phyloP scores from a whole-genome alignment of 2,113 vertebrate species.

The Elgaria multicarinata region DNA sequence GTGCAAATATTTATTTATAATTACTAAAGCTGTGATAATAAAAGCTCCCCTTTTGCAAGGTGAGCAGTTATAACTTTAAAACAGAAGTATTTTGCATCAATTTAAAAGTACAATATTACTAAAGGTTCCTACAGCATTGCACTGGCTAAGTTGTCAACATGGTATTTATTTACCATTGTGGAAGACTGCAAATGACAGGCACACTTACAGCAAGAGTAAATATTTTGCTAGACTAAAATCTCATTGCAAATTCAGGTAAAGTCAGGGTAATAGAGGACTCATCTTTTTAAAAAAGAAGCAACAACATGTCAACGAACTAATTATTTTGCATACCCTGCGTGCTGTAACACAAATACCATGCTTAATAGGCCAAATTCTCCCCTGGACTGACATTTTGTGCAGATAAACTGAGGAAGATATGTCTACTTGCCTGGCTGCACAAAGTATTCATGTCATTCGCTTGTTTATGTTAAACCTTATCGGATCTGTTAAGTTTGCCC shows the following conservation, averaged over 20 bases:
- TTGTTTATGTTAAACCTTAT: slow-evolving; percentile 48
- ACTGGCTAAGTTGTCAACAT: background rate
- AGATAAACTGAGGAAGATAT: slow-evolving; percentile 37
- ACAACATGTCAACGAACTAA: background rate
- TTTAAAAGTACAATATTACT: background rate
- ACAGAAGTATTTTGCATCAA: background rate
- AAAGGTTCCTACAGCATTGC: background rate
- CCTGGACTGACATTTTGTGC: slow-evolving; percentile 28
- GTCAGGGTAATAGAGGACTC: slow-evolving; percentile 20
- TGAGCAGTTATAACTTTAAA: background rate
- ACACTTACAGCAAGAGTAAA: background rate
- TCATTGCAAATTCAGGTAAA: background rate
- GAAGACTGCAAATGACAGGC: background rate
- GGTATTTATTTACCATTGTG: background rate
- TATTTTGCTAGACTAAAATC: background rate
- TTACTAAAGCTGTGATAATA: background rate
- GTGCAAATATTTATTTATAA: background rate
- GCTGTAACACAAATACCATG: slow-evolving; percentile 44
- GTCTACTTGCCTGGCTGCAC: slow-evolving; percentile 45
- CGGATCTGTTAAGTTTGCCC: slow-evolving; percentile 76
- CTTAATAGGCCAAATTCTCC: slow-evolving; percentile 57
- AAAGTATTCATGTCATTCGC: slow-evolving; percentile 13
- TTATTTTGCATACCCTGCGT: background rate
- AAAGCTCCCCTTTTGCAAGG: background rate
- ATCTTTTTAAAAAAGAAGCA: slow-evolving; percentile 29